Base-by-base conservation (phyloP, 2,797 vertebrate species). In the Eupleurogrammus muticus region DNA sequence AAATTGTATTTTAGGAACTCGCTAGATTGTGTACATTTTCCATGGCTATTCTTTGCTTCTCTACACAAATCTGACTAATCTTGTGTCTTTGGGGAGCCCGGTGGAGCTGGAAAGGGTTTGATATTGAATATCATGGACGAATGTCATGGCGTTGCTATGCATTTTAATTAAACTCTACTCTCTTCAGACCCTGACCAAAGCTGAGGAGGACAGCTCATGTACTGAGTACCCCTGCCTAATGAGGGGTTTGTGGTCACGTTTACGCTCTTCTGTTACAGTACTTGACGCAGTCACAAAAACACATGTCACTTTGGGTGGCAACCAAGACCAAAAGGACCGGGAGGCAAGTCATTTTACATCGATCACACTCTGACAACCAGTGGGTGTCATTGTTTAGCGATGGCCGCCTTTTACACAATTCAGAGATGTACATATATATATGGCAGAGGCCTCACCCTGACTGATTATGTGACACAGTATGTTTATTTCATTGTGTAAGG, bases 331-430 rank as follows among this genome's bases (percentile, higher is more conserved):
- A 36, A 51, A 66, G 35, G 66, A 51, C 9, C 5, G 0, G 4
- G 40, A 50, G 17, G 24, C 23, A 48, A 64, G 38, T 51, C 9
- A 14, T 65, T 58, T 44, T 28, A 1, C 47, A 70, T 53, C 1
- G 0, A 55, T 76, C 67, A 38, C 17, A 36, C 11, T 61, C 6
- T 69, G 70, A 75, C 64, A 63, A 21, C 47, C 8, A 24, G 42
- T 13, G 20, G 55, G 50, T 36, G 36, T 79, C 64, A 61, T 14
- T 59, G 8, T 23, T n/a, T n/a, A 24, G 44, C 5, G 4, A 58
- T 6, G 21, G 58, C 8, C 51, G 57, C 70, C 73, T 77, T n/a
- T 87, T 72, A 75, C 28, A 14, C 69, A 75, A 55, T 51, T 40
- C 32, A 20, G n/a, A 47, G 47, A 40, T 21, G 13, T 28, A 13